Base-by-base conservation (phyloP, 2,797 vertebrate species). In the Scarus forsteni region DNA sequence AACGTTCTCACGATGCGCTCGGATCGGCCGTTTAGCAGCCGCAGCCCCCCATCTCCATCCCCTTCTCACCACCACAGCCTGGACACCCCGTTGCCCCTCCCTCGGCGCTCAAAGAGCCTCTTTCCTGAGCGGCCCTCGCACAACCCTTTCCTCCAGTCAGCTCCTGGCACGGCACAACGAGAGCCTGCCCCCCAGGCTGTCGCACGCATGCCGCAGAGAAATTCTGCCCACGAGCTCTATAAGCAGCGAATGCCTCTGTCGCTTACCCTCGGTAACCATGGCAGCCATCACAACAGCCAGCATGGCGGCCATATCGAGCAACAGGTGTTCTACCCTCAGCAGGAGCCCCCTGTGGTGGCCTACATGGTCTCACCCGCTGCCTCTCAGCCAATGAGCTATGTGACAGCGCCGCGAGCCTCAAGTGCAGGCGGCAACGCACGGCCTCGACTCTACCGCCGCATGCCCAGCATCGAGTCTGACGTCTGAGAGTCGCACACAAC, bases 401-500 rank as follows among this genome's bases (percentile, higher is more conserved):
- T 93, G 87, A 93, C 96, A 60, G 92, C 96, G 75, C 95, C 97
- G 73, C 95, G 97, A 89, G 96, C 96, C 91, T 93, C 97, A 70
- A 98, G 98, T 81, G 96, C 97, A 72, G 97, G 96, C 81, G 96
- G 96, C 92, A 97, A 97, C 95, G 43, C 43, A 6, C 95, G 97
- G 92, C 92, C 92, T 16, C 96, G 96, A 57, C 94, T 97, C 87
- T 98, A 96, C 93, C 98, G 97, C 91, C 98, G 98, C 94, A 98
- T 98, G 96, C 98, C 97, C 92, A 99, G 98, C 94, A 97, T 99
- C 18, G 98, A 99, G 95, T 99, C 98, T 68, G 98, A 99, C 75
- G 98, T 99, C 93, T 99, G 96, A 97, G 82, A 70, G 80, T 67
- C 79, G 14, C 66, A 55, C 70, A 34, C 61, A 38, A 52, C 84